A percentile compares a stretch with the other conserved stretches of the same genome.
Conservation (phyloP, 2,113 vertebrate species). For the Gymnobelideus leadbeateri region DNA sequence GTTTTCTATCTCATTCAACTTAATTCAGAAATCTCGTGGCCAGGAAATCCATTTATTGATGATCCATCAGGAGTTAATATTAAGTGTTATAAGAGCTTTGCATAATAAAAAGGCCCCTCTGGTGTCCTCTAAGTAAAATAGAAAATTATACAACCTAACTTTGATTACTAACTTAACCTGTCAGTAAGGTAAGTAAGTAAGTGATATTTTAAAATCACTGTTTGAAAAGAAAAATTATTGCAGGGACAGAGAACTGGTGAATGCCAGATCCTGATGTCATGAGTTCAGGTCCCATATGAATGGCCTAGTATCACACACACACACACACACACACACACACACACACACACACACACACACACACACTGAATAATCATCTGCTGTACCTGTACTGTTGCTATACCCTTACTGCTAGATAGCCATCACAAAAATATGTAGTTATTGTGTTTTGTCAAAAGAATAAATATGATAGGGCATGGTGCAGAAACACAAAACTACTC, state of each 20-base stretch:
- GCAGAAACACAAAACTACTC: background rate
- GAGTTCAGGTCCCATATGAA: background rate
- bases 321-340: slow-evolving; percentile 24
- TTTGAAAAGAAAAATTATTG: no score
- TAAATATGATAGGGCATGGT: slow-evolving; percentile 9
- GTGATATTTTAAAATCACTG: background rate
- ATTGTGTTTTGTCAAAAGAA: background rate
- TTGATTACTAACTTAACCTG: background rate
- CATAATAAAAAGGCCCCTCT: background rate
- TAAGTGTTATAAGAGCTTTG: slow-evolving; percentile 22
- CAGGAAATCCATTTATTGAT: slow-evolving; percentile 46
- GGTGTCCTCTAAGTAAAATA: slow-evolving; percentile 18
- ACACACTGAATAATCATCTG: slow-evolving; percentile 9
- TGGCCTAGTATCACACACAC: background rate
- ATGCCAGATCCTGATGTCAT: background rate
- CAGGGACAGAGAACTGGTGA: background rate
- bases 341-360: slow-evolving; percentile 6
- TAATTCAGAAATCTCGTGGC: slow-evolving; percentile 12
- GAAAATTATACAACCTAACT: background rate
- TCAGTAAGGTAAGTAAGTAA: background rate
- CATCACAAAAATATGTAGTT: background rate
- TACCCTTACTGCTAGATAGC: background rate
- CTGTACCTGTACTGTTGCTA: background rate
- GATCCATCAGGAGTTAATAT: slow-evolving; percentile 22
- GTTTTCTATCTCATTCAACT: slow-evolving; percentile 4